Evolutionary conservation across 2,113 vertebrate genomes (phyloP).

Genomic region (Rynchops niger): DNA sequence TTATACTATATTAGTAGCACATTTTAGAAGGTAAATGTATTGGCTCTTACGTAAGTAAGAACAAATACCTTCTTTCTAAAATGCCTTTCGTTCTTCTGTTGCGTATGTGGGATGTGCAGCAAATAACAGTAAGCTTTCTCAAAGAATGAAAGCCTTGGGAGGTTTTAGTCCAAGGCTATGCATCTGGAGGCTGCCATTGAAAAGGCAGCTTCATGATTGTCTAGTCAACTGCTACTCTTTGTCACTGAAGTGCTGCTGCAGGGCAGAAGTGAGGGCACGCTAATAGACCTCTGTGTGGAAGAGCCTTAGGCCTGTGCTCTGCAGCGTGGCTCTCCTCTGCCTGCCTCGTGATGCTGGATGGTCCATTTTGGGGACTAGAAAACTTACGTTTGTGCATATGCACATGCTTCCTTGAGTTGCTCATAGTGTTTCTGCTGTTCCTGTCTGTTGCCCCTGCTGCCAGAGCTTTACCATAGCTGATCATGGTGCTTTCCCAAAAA

Average conservation of each 20-base stretch:
- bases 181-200: neutral
- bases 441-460: neutral
- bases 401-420: neutral
- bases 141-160: neutral
- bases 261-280: neutral
- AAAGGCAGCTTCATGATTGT: neutral
- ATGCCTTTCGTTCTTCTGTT: slow-evolving; percentile 38
- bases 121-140: neutral
- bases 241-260: neutral
- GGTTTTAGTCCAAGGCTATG: neutral
- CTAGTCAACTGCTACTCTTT: neutral
- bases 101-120: neutral
- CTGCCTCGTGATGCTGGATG: neutral
- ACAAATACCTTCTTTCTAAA: slow-evolving; percentile 51
- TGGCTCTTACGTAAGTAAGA: slow-evolving; percentile 55
- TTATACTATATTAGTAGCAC: slow-evolving; percentile 62
- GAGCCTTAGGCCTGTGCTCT: neutral
- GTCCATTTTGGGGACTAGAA: neutral
- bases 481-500: neutral
- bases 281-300: neutral
- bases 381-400: accelerated
- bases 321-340: neutral
- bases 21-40: slow-evolving; percentile 42
- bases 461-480: neutral
- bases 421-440: neutral